These are phyloP conservation scores for Brachionus plicatilis DNA, from an alignment of 1,140 invertebrate species.

Conservation along the genomic window DNA sequence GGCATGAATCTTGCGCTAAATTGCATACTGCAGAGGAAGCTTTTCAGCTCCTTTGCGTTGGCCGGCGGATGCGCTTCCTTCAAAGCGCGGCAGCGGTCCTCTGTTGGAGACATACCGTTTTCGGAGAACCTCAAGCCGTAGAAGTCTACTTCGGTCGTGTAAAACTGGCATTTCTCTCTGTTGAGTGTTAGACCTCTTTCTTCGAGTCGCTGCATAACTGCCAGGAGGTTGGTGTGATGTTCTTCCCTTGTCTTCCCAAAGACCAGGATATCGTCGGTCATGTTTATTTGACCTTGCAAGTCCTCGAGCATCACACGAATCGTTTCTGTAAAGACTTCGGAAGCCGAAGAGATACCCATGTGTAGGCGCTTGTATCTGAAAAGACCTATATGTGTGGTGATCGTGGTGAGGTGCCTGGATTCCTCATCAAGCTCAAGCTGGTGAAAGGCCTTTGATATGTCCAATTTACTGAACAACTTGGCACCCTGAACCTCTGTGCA, in stretches of 20 bases:
- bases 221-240: slow-evolving; percentile 43
- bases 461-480: not conserved
- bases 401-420: slow-evolving; percentile 51
- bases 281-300: slow-evolving; percentile 21
- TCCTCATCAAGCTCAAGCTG: not conserved
- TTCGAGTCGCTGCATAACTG: slow-evolving; percentile 43
- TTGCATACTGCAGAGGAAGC: slow-evolving; percentile 1
- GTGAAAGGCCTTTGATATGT: not conserved
- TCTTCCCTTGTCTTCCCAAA: slow-evolving; percentile 42
- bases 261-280: slow-evolving; percentile 47
- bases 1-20: not conserved
- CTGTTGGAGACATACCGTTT: slow-evolving; percentile 41
- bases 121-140: slow-evolving; percentile 47
- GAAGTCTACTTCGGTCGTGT: slow-evolving; percentile 45
- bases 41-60: slow-evolving; percentile 3
- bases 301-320: slow-evolving; percentile 41
- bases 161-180: slow-evolving; percentile 50
- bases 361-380: slow-evolving; percentile 51
- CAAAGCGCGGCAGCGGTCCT: slow-evolving; percentile 38
- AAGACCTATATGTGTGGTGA: slow-evolving; percentile 54
- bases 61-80: slow-evolving; percentile 38
- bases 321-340: slow-evolving; percentile 42
- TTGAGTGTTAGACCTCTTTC: slow-evolving; percentile 47
- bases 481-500: not conserved
- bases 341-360: slow-evolving; percentile 50